phyloP scores from a whole-genome alignment of 2,888 invertebrate genomes.

The Agrilus mali region DNA sequence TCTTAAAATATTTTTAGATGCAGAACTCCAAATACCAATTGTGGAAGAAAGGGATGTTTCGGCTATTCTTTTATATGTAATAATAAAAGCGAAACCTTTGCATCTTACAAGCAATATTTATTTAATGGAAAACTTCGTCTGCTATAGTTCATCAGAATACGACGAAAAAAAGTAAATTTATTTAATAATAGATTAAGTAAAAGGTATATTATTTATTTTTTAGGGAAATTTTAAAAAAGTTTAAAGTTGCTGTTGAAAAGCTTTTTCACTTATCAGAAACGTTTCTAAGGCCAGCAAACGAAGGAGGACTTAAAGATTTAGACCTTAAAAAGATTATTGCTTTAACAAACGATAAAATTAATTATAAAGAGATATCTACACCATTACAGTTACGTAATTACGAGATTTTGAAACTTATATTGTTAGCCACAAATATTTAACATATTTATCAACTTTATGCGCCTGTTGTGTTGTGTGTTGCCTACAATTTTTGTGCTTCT shows the following conservation, averaged over 20 bases:
- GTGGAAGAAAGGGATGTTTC: slow-evolving; percentile 29
- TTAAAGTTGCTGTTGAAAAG: slow-evolving; percentile 19
- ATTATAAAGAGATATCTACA: slow-evolving; percentile 1
- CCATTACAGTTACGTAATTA: too few relatives aligned
- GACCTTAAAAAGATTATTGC: slow-evolving; percentile 14
- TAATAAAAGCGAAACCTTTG: slow-evolving; percentile 32
- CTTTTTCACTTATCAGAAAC: slow-evolving; percentile 12
- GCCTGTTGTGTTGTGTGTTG: too few relatives aligned
- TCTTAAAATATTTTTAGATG: slow-evolving; percentile 12
- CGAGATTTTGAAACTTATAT: too few relatives aligned
- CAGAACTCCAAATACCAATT: slow-evolving; percentile 24
- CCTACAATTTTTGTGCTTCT: too few relatives aligned
- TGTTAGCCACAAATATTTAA: too few relatives aligned
- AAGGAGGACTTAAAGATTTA: slow-evolving; percentile 16
- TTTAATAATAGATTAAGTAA: slow-evolving; percentile 3
- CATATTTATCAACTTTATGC: too few relatives aligned
- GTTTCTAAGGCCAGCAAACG: slow-evolving; percentile 15
- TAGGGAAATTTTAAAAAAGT: slow-evolving; percentile 20
- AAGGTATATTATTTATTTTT: slow-evolving; percentile 8
- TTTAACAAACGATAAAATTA: slow-evolving; percentile 1
- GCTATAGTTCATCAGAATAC: slow-evolving; percentile 19
- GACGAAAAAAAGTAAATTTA: slow-evolving; percentile 17
- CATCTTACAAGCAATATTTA: slow-evolving; percentile 34
- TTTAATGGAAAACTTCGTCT: slow-evolving; percentile 32
- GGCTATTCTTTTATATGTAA: slow-evolving; percentile 31